Percentiles rank a stretch among this genome's conserved stretches.
phyloP scores from a whole-genome alignment of 2,113 vertebrate species.

The Spea multiplicata region DNA sequence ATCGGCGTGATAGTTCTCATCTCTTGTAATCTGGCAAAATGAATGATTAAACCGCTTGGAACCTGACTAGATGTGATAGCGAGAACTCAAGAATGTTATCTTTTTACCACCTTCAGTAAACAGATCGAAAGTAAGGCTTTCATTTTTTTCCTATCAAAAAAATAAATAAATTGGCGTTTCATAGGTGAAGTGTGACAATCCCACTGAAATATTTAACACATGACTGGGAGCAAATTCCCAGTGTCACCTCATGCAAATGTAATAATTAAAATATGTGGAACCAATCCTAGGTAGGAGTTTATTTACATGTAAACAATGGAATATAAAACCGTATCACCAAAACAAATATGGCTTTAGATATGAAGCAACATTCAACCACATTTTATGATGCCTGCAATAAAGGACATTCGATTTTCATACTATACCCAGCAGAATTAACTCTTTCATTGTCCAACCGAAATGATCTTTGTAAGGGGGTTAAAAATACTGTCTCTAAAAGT shows the following conservation, averaged over 20 bases:
- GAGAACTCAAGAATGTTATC: conserved; percentile 37
- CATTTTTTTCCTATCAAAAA: not conserved
- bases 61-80: conserved; percentile 15
- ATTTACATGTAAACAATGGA: too few relatives aligned
- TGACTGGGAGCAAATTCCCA: conserved; percentile 1
- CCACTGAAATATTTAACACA: conserved; percentile 18
- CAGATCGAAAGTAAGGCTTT: not conserved
- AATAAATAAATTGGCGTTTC: not conserved
- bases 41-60: conserved; percentile 33
- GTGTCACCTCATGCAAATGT: not conserved
- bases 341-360: too few relatives aligned
- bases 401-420: too few relatives aligned
- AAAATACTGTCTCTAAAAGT: too few relatives aligned
- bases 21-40: conserved; percentile 38
- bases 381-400: too few relatives aligned
- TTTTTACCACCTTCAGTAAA: conserved; percentile 40
- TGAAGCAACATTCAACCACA: too few relatives aligned
- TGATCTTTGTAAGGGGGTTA: too few relatives aligned
- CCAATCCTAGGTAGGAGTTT: too few relatives aligned
- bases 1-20: conserved; percentile 27
- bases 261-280: not conserved
- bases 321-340: too few relatives aligned
- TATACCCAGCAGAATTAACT: too few relatives aligned
- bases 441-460: too few relatives aligned
- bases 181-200: conserved; percentile 11